phyloP scores from a whole-genome alignment of 1,140 invertebrate genomes.

The Aphelenchoides avenae region DNA sequence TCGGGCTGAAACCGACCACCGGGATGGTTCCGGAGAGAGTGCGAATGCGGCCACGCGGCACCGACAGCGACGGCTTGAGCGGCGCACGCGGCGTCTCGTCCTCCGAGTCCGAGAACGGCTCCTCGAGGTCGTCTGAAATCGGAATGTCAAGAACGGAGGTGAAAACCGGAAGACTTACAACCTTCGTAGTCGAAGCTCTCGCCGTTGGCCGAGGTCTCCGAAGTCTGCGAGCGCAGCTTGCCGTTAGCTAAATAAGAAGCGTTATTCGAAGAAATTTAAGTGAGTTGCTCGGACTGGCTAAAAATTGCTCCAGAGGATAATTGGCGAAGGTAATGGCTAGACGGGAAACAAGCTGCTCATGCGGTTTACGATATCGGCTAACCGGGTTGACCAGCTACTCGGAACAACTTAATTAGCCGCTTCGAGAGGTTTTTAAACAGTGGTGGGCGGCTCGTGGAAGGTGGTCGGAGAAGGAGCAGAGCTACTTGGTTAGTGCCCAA shows the following conservation, averaged over 20 bases:
- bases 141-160: background rate
- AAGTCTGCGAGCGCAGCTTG: slow-evolving; percentile 20
- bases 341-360: no score
- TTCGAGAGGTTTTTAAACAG: no score
- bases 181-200: slow-evolving; percentile 54
- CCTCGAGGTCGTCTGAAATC: slow-evolving; percentile 53
- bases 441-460: no score
- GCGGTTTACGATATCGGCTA: no score
- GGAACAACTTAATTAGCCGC: no score
- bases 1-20: slow-evolving; percentile 53
- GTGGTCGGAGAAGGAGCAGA: no score
- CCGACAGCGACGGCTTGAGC: slow-evolving; percentile 50
- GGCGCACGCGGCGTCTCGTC: slow-evolving; percentile 40
- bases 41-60: slow-evolving; percentile 56
- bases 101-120: slow-evolving; percentile 58
- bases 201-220: slow-evolving; percentile 52
- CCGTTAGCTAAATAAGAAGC: slow-evolving; percentile 43
- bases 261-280: no score
- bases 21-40: slow-evolving; percentile 58
- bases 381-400: no score
- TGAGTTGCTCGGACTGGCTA: no score
- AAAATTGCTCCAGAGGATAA: no score
- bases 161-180: slow-evolving; percentile 25
- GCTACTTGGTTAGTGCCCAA: no score
- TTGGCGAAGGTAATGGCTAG: no score